Evolutionary conservation across 64 coral and sea anemone species (phyloP), one percentile per base, ranked within the genome.

Genomic region (Exaiptasia diaphana): DNA sequence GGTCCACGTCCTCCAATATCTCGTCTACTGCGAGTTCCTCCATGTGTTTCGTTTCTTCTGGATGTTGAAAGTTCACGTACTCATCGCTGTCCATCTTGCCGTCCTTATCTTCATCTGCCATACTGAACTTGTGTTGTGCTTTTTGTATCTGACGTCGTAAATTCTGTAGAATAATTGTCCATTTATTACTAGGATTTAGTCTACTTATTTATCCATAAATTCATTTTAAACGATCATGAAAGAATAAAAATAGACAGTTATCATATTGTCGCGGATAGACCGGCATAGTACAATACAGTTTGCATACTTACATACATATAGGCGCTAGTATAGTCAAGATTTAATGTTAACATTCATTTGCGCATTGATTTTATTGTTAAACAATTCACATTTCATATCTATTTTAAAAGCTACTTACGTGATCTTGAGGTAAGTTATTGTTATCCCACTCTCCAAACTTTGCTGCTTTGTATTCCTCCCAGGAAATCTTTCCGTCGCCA

Each of bases 31-130:
- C 94, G 38, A 97, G 37, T 83, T 86, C 87, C 41, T 97, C 82
- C 93, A 97, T 97, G 53, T 87, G 54, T 39, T 90, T 86, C 23
- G 71, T 91, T 57, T 91, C 94, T 59, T 97, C 88, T 38, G 93
- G 93, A 72, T 97, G 93, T 77, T 97, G 82, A 77, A 97, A 97
- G 39, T 90, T 86, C 48, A 97, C 93, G 41, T 97, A 97, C 44
- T 97, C 94, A 23, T 97, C 84, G 10, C 85, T 27, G 84, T 97
- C 67, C 94, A 97, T 88, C 68, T 85, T 88, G 3, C 89, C 85
- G 39, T 97, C 86, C 30, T 92, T 88, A 40, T 97, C 80, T 67
- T 83, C 83, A 26, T 97, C 94, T 1, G 94, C 89, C 15, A 79
- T 32, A 42, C 89, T 71, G 34, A 97, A 97, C 60, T 97, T 97